Evolutionary conservation across 2,888 invertebrate genomes (phyloP), one percentile per base, ranked within the genome.

Genomic region (Drosophila pseudotakahashii): DNA sequence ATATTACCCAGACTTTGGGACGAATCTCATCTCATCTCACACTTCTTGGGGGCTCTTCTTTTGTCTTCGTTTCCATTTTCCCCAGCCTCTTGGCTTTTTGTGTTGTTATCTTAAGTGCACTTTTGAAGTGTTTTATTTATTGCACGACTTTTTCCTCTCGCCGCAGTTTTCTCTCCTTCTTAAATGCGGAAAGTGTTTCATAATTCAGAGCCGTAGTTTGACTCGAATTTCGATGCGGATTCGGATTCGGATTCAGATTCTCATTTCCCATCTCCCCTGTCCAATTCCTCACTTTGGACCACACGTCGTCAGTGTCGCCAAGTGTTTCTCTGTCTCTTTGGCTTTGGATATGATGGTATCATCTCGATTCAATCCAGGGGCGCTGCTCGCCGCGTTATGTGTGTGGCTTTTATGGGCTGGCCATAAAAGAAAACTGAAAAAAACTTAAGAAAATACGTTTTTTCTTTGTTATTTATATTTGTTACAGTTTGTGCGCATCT

Each of bases 101-200:
- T 54, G 60, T 52, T 58, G 77, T 77, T 84, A 84, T 89, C 89
- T 84, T 76, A 87, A 84, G 84, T 84, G 89, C 84, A 84, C 89
- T 71, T 84, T 84, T 87, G 66, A 75, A 87, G 89, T 75, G 75
- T 87, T 84, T 84, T 87, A 84, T 84, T 84, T 84, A 84, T 84
- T 81, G 85, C 89, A 87, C 79, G 89, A 87, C 82, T 81, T 68
- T 68, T 66, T 37, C 34, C 61, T 50, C 47, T 41, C 42, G 37
- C 64, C 36, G 36, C 19, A 67, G 52, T 77, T 79, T 76, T 67
- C 50, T 47, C 50, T 45, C 4, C 55, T 54, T 54, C 58, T 57
- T 50, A 54, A 52, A 52, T 44, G 52, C 53, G 50, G 55, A 72
- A 70, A 70, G 60, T 54, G 61, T 64, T 66, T 48, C 61, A 73